Conservation (phyloP, 2,888 invertebrate species). For the Ophraella communa region DNA sequence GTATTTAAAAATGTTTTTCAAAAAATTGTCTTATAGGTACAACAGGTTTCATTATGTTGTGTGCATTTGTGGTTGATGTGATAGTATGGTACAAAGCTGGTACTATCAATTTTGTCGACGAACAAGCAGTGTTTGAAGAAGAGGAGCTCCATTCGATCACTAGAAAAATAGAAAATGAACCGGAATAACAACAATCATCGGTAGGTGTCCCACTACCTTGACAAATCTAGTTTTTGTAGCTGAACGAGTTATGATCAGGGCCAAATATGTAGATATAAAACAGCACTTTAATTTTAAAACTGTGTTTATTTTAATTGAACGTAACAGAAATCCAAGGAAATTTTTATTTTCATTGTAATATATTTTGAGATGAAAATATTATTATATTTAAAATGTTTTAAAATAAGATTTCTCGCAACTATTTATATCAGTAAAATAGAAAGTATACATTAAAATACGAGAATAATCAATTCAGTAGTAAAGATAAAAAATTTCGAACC, state of each 20-base stretch:
- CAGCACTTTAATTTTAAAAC: not conserved
- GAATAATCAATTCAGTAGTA: too few relatives aligned
- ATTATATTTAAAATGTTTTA: too few relatives aligned
- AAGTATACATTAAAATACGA: too few relatives aligned
- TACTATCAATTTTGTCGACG: conserved; percentile 74
- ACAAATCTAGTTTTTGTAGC: conserved; percentile 10
- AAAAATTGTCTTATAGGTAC: conserved; percentile 68
- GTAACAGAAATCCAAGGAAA: too few relatives aligned
- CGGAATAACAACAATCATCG: conserved; percentile 45
- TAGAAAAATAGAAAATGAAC: conserved; percentile 53
- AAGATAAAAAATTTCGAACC: too few relatives aligned
- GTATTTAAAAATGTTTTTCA: conserved; percentile 23
- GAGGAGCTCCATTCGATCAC: conserved; percentile 61
- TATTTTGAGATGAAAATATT: too few relatives aligned
- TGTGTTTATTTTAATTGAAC: not conserved
- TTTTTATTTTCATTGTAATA: too few relatives aligned
- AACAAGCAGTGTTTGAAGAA: conserved; percentile 62
- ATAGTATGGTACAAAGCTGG: conserved; percentile 90
- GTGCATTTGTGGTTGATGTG: conserved; percentile 88
- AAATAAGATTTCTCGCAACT: too few relatives aligned
- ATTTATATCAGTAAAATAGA: too few relatives aligned
- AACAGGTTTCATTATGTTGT: conserved; percentile 82
- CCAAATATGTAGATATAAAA: conserved; percentile 1
- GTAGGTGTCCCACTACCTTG: conserved; percentile 37
- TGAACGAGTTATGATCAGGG: not conserved